Base-by-base conservation (phyloP, 2,113 vertebrate species). In the Jacana jacana region DNA sequence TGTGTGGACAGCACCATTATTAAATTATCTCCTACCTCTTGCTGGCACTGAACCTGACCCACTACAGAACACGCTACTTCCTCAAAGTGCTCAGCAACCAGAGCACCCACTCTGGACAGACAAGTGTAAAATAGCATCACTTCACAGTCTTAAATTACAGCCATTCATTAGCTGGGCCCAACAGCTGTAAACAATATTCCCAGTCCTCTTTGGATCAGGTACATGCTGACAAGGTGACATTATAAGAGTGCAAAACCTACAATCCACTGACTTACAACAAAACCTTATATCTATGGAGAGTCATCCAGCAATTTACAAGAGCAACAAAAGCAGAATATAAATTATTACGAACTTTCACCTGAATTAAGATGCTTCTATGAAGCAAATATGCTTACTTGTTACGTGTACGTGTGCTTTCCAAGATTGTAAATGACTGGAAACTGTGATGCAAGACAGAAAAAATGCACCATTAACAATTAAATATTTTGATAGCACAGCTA, bases 81-180 rank as follows among this genome's bases (percentile, higher is more conserved):
- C 35, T 82, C 52, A 40, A 39, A 81, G 31, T 0, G 0, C 63
- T 80, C 57, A 64, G 73, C n/a, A 77, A 8, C 19, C 55, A 19
- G 68, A 60, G 39, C 52, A 73, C 54, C 28, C 70, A 42, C 30
- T 54, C 44, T 33, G 68, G 58, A 63, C 72, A 75, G 64, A 22
- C 25, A 81, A 93, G 92, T 73, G 86, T 88, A 63, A 97, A 94
- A 81, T 19, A 60, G 63, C 92, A 86, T 73, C 86, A 49, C 54
- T 95, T 91, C 82, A 77, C 75, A 91, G 40, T 9, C 63, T 82
- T 80, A 52, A 93, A 71, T 65, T 73, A 48, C 40, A 86, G 25
- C 40, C 37, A 46, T 82, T 88, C 58, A 63, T 87, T 72, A 88
- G 27, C 63, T 48, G 58, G 58, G 37, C 17, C 46, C 85, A 94